These are phyloP conservation scores for Brachionus rotundiformis DNA, from an alignment of 1,140 invertebrate genomes.

Conservation along the genomic window DNA sequence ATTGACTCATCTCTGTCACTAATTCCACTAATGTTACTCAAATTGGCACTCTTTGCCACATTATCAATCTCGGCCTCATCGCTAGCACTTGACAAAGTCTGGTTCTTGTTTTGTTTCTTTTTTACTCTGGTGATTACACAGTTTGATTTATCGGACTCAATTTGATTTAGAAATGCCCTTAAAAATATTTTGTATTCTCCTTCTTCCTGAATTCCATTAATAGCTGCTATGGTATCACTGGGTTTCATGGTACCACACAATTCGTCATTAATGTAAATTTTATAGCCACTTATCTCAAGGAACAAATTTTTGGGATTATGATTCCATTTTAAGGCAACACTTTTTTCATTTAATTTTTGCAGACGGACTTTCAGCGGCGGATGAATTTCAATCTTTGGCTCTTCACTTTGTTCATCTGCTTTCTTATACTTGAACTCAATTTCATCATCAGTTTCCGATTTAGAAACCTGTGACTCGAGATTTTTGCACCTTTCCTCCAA, in stretches of 20 bases:
- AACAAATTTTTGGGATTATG: slow-evolving; percentile 43
- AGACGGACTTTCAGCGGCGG: slow-evolving; percentile 46
- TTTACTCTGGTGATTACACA: slow-evolving; percentile 43
- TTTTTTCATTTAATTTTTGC: slow-evolving; percentile 48
- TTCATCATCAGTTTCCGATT: background rate
- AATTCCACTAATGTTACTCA: slow-evolving; percentile 9
- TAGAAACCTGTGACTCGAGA: background rate
- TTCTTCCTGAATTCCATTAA: slow-evolving; percentile 50
- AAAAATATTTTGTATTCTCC: slow-evolving; percentile 46
- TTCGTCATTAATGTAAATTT: slow-evolving; percentile 50
- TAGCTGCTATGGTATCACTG: slow-evolving; percentile 37
- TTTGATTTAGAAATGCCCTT: background rate
- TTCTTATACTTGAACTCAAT: slow-evolving; percentile 32
- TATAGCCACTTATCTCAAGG: slow-evolving; percentile 13
- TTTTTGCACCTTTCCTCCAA: background rate
- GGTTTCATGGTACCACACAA: slow-evolving; percentile 40
- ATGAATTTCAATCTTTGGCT: slow-evolving; percentile 5
- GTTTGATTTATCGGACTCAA: slow-evolving; percentile 45
- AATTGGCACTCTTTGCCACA: slow-evolving; percentile 6
- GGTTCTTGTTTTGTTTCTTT: slow-evolving; percentile 19
- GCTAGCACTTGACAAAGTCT: background rate
- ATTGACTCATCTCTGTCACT: slow-evolving; percentile 32
- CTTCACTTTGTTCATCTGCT: background rate
- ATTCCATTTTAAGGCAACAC: slow-evolving; percentile 49
- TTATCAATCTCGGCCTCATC: background rate